Conservation (phyloP, 2,797 vertebrate species). For the Gadopsis marmoratus region DNA sequence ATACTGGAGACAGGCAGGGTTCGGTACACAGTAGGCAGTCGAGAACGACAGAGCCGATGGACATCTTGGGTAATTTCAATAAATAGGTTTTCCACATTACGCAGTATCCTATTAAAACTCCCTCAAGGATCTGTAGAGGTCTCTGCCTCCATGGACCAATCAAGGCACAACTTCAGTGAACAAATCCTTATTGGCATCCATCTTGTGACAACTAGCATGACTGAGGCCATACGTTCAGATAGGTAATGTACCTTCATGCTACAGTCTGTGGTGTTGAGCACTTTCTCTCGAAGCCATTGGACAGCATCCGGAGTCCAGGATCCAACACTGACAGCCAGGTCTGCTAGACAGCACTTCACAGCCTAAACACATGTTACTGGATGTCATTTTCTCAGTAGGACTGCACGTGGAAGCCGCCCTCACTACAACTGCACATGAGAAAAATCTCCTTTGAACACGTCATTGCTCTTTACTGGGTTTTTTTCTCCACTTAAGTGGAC, state of each 20-base stretch:
- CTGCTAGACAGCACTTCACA: slow-evolving; percentile 93
- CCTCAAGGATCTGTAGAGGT: background rate
- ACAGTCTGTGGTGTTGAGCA: slow-evolving; percentile 90
- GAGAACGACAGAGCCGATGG: too few species aligned
- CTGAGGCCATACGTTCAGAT: background rate
- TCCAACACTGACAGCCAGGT: slow-evolving; percentile 88
- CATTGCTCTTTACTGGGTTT: background rate
- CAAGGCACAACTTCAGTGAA: background rate
- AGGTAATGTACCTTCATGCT: slow-evolving; percentile 85
- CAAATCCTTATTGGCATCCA: background rate
- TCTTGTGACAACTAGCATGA: background rate
- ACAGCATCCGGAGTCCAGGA: slow-evolving; percentile 96
- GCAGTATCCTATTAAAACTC: background rate
- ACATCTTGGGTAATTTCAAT: background rate
- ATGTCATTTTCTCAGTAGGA: slow-evolving; percentile 14
- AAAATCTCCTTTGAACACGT: background rate
- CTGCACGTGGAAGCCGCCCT: background rate
- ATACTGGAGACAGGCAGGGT: too few species aligned
- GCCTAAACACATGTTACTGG: slow-evolving; percentile 81
- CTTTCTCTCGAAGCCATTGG: slow-evolving; percentile 92
- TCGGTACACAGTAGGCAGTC: too few species aligned
- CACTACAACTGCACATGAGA: background rate
- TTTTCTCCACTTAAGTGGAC: background rate
- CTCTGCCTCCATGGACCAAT: background rate
- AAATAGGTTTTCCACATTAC: background rate